Base-by-base conservation (phyloP, 2,797 vertebrate genomes). In the Cossypha caffra region DNA sequence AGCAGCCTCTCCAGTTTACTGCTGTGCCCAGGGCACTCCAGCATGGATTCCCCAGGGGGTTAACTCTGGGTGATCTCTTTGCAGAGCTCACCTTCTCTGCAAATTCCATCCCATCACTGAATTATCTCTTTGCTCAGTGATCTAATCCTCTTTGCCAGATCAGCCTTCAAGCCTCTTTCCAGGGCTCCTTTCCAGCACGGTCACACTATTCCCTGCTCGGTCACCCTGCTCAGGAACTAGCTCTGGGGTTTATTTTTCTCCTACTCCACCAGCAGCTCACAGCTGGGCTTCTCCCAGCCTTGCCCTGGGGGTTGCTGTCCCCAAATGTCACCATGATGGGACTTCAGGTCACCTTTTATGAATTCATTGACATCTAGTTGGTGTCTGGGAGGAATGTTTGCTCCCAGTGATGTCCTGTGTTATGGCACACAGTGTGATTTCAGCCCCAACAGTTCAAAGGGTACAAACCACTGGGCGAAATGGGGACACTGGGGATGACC, bases 261-360 rank as follows among this genome's bases (percentile, higher is more conserved):
- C 21, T 43, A 1, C 37, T 24, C 4, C 79, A 11, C 29, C 42
- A 9, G 15, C 51, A 62, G 14, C 24, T 69, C 42, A 3, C 16
- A 16, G 9, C 47, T 20, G 47, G 19, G 40, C 29, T 48, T 35
- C 43, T 52, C 50, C 40, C 48, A 50, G 12, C 40, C 50, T 18
- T 50, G 2, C 38, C 48, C 28, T 19, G 3, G 16, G 7, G 5
- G 2, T 7, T 38, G 12, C 38, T 40, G 33, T 9, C 64, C 45
- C 47, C 61, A 18, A 2, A n/a, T 0, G 1, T 15, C 62, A 13
- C 2, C 0, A 0, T 3, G 19, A 21, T 29, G 59, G 28, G 40
- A 17, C 35, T 7, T 33, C 54, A 31, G 21, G 28, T 31, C 4
- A 25, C 6, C 13, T 73, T 51, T 42, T 19, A 14, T 11, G 1